A percentile compares a stretch with the other conserved stretches of the same genome.
Evolutionary conservation across 2,888 invertebrate species (phyloP).

Genomic region (Leptinotarsa rubiginosa): DNA sequence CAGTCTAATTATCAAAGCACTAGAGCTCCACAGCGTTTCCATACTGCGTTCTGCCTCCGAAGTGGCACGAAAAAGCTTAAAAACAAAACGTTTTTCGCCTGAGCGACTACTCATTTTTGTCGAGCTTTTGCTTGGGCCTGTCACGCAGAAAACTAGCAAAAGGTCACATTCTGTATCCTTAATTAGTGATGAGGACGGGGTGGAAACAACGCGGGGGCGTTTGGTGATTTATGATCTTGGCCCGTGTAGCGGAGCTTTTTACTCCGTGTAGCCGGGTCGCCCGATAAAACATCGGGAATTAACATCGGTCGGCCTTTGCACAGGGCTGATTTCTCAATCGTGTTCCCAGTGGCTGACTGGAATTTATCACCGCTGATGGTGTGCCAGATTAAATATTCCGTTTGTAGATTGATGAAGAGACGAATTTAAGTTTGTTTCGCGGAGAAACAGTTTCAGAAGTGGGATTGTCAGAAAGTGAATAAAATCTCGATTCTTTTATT

Average conservation of each 20-base stretch:
- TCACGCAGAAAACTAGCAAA: conserved; percentile 22
- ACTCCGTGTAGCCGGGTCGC: conserved; percentile 29
- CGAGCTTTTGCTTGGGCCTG: neutral
- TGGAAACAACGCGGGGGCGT: conserved; percentile 1
- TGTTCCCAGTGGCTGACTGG: neutral
- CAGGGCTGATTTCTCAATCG: conserved; percentile 26
- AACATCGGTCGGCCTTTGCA: conserved; percentile 27
- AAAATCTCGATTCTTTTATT: neutral
- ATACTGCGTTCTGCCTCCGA: neutral
- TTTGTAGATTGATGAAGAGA: neutral
- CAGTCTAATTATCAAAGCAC: neutral
- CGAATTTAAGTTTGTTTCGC: neutral
- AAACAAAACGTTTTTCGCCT: neutral
- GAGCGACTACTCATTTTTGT: conserved; percentile 6
- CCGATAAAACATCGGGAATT: conserved; percentile 31
- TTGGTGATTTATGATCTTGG: conserved; percentile 26
- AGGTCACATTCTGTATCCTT: conserved; percentile 42
- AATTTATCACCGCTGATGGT: conserved; percentile 18
- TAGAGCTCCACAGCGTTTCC: neutral
- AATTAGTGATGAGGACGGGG: conserved; percentile 34
- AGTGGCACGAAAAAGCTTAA: neutral
- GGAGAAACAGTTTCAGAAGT: neutral
- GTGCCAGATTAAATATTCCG: neutral
- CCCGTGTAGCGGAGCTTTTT: conserved; percentile 27
- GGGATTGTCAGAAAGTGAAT: neutral